Evolutionary conservation across 2,797 vertebrate genomes (phyloP).

Genomic region (Coranthus polyacanthus): DNA sequence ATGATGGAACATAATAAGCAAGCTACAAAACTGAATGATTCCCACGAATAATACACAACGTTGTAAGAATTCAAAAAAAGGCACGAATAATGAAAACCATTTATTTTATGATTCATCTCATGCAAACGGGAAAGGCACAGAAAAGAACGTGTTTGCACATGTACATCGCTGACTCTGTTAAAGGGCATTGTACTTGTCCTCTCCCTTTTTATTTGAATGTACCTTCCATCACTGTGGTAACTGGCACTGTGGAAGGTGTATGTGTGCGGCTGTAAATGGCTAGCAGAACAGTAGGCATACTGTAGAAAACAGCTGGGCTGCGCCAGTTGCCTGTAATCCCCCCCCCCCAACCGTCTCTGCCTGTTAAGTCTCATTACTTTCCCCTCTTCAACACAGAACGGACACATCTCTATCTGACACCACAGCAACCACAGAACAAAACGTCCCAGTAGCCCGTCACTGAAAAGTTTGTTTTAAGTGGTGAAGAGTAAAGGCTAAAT

Average conservation of each 20-base stretch:
- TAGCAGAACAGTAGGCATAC: conserved; percentile 49
- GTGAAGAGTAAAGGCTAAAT: conserved; percentile 3
- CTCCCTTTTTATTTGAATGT: conserved; percentile 34
- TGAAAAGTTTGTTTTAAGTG: conserved; percentile 22
- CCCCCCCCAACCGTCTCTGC: conserved; percentile 1
- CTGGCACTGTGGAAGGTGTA: conserved; percentile 41
- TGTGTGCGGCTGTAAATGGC: conserved; percentile 40
- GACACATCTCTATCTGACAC: conserved; percentile 51
- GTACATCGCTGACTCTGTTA: conserved; percentile 22
- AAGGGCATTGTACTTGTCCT: conserved; percentile 32
- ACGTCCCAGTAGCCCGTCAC: conserved; percentile 25
- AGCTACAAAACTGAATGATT: conserved; percentile 2
- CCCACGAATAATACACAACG: not conserved
- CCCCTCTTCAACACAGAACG: conserved; percentile 12
- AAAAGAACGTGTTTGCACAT: not conserved
- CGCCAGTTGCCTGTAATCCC: conserved; percentile 42
- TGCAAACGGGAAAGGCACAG: not conserved
- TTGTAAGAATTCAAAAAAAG: too few relatives aligned
- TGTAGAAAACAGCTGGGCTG: conserved; percentile 65
- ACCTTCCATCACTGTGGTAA: conserved; percentile 63
- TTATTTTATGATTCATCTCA: not conserved
- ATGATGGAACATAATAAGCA: conserved; percentile 16
- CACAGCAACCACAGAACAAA: conserved; percentile 64
- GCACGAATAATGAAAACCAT: too few relatives aligned
- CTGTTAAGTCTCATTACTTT: conserved; percentile 15